Conservation (phyloP, 2,113 vertebrate genomes). For the Aptenodytes patagonicus region DNA sequence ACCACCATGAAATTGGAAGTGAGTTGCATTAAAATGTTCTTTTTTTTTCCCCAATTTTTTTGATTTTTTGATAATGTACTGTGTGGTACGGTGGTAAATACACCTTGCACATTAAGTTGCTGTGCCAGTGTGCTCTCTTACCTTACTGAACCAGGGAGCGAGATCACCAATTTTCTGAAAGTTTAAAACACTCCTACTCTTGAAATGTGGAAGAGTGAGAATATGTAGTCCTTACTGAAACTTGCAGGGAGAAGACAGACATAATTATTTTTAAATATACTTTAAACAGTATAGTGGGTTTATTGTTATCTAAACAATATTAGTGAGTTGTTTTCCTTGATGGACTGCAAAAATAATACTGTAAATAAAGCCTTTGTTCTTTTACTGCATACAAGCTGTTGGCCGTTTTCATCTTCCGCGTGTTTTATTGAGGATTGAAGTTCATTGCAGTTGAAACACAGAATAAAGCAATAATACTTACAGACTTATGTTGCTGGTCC, state of each 20-base stretch:
- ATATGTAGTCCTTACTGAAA: neutral
- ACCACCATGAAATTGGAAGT: neutral
- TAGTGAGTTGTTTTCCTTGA: neutral
- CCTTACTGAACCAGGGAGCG: neutral
- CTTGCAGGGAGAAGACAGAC: neutral
- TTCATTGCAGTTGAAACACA: neutral
- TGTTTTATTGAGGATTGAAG: neutral
- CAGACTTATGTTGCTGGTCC: fast-evolving
- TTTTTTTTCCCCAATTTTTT: neutral
- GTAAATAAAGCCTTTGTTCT: neutral
- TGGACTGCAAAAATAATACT: neutral
- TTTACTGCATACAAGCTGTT: neutral
- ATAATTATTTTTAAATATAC: neutral
- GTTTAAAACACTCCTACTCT: neutral
- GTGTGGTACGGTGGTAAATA: neutral
- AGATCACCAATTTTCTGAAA: neutral
- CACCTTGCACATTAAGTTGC: fast-evolving
- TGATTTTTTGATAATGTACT: fast-evolving
- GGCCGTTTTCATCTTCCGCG: neutral
- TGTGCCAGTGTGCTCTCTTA: neutral
- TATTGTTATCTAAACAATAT: neutral
- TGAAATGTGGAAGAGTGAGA: neutral
- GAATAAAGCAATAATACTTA: neutral
- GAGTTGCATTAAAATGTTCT: neutral
- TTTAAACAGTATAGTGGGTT: neutral